A percentile compares a stretch with the other conserved stretches of the same genome.
Conservation (phyloP, 1,140 invertebrate species). For the Pogonomyrmex barbatus region DNA sequence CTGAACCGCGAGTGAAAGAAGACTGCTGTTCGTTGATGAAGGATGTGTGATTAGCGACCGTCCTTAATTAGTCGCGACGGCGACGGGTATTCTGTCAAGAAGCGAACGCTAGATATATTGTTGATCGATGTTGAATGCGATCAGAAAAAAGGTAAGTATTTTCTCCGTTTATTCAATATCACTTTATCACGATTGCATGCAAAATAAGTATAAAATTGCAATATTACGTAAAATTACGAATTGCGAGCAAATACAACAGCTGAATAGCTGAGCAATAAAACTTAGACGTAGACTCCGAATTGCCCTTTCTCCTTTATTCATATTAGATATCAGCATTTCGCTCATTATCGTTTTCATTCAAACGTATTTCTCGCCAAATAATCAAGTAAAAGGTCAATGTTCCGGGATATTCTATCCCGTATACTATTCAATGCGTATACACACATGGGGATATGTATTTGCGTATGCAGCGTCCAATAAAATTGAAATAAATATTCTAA, state of each 20-base stretch:
- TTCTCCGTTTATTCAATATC: neutral
- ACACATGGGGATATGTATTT: neutral
- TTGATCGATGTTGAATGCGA: neutral
- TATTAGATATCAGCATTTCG: neutral
- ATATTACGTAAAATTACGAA: neutral
- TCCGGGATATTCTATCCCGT: conserved; percentile 52
- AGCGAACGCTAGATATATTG: conserved; percentile 5
- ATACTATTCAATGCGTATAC: conserved; percentile 24
- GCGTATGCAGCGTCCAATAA: neutral
- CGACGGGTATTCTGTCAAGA: neutral
- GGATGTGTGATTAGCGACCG: conserved; percentile 14
- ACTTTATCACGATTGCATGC: neutral
- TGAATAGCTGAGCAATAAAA: neutral
- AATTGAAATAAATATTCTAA: neutral
- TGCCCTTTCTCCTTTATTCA: neutral
- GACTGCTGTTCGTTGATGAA: neutral
- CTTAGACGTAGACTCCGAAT: neutral
- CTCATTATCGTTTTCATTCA: conserved; percentile 50
- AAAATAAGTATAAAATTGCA: neutral
- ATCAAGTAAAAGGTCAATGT: conserved; percentile 69
- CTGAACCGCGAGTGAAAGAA: conserved; percentile 25
- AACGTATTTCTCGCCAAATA: conserved; percentile 31
- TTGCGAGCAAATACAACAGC: neutral
- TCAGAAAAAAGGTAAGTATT: conserved; percentile 25
- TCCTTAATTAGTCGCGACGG: conserved; percentile 2